Conservation (phyloP, 1,140 invertebrate species). For the Trichomalopsis sarcophagae region DNA sequence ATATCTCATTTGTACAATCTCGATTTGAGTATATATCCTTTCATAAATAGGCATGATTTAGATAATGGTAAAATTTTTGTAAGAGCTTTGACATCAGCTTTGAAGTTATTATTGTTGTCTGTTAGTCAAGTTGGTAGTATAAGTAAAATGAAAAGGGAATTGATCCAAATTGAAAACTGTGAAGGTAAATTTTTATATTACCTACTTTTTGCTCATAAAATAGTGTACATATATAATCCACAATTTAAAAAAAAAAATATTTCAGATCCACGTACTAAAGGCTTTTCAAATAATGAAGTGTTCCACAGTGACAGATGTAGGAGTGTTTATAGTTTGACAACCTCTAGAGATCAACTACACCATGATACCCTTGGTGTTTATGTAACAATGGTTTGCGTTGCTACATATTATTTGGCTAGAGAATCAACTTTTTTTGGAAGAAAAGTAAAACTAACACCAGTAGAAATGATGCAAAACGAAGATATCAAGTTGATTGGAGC, state of each 20-base stretch:
- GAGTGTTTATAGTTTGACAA: not conserved
- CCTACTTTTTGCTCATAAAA: not conserved
- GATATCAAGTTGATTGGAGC: not conserved
- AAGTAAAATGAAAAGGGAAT: slow-evolving; percentile 68
- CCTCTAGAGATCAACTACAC: not conserved
- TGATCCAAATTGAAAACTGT: slow-evolving; percentile 69
- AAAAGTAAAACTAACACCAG: not conserved
- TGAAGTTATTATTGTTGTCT: slow-evolving; percentile 79
- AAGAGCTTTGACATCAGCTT: slow-evolving; percentile 64
- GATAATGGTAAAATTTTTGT: not conserved
- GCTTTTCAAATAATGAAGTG: not conserved
- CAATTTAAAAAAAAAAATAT: not conserved
- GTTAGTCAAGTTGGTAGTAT: slow-evolving; percentile 73
- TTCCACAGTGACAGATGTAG: not conserved
- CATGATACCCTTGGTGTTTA: not conserved
- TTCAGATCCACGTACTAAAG: not conserved
- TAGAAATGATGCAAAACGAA: slow-evolving; percentile 1
- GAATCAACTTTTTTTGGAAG: not conserved
- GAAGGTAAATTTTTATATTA: slow-evolving; percentile 57
- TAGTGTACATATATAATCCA: not conserved
- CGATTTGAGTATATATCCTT: not conserved
- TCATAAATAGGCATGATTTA: not conserved
- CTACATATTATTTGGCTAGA: not conserved
- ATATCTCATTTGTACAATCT: not conserved
- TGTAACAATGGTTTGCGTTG: not conserved